phyloP scores from a whole-genome alignment of 2,888 invertebrate genomes.

The Aphrophora alni region DNA sequence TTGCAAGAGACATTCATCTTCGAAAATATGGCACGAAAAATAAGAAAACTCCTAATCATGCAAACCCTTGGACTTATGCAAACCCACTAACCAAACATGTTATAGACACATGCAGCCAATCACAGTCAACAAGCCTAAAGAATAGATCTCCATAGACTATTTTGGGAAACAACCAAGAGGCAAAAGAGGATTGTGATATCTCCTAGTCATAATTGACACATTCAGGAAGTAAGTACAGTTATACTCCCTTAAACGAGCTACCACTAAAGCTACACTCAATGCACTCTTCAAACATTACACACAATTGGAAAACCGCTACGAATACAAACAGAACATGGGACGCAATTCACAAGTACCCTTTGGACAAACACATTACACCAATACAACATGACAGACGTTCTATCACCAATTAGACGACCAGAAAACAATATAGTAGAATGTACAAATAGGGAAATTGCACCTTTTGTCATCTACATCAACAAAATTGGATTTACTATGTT shows the following conservation, averaged over 20 bases:
- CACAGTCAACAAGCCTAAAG: not conserved
- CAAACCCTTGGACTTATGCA: not conserved
- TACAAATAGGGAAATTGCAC: not conserved
- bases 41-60: not conserved
- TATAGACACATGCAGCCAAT: not conserved
- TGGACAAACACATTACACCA: not conserved
- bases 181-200: not conserved
- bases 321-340: not conserved
- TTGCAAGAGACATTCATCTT: not conserved
- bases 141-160: not conserved
- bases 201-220: not conserved
- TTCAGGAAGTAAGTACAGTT: not conserved
- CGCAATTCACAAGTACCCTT: not conserved
- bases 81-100: not conserved
- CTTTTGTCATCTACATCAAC: not conserved
- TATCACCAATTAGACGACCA: not conserved
- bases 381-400: not conserved
- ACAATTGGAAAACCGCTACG: not conserved
- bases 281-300: not conserved
- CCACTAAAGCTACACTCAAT: not conserved
- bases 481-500: not conserved
- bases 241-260: conserved; percentile 3
- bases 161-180: not conserved
- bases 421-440: not conserved
- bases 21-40: not conserved